Conservation (phyloP, 2,113 vertebrate genomes). For the Cavia aperea region DNA sequence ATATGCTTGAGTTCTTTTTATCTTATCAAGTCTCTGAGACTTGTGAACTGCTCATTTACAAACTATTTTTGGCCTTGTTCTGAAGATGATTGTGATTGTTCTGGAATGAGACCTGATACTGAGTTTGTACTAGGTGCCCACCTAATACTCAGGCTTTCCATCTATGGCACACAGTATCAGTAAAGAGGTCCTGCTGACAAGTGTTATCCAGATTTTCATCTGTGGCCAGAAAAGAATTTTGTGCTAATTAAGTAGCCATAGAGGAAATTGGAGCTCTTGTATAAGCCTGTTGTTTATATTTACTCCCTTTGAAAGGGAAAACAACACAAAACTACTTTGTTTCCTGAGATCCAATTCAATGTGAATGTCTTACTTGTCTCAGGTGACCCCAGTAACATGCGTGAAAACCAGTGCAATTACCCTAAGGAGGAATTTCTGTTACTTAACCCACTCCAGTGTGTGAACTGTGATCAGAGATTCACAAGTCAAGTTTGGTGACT, state of each 20-base stretch:
- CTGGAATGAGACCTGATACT: not conserved
- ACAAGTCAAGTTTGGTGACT: not conserved
- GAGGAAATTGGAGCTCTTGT: not conserved
- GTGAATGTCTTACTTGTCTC: not conserved
- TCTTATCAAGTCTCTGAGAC: not conserved
- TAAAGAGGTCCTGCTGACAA: not conserved
- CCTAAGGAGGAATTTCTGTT: not conserved
- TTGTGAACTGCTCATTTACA: not conserved
- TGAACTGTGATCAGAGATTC: not conserved
- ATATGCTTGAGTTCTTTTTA: not conserved
- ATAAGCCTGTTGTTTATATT: not conserved
- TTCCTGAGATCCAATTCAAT: not conserved
- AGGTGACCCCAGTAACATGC: not conserved
- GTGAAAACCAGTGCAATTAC: not conserved
- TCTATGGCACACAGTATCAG: not conserved
- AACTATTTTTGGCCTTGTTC: not conserved
- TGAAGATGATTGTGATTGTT: not conserved
- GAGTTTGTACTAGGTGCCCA: not conserved
- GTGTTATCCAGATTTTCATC: not conserved
- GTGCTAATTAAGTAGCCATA: not conserved
- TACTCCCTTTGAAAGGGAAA: not conserved
- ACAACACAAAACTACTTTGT: not conserved
- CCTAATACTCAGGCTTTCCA: no score
- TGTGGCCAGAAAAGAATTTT: not conserved
- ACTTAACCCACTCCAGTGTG: not conserved